Percentiles rank a stretch among this genome's conserved stretches.
phyloP scores from a whole-genome alignment of 2,797 vertebrate genomes.

The Sphenopsis melanotis region DNA sequence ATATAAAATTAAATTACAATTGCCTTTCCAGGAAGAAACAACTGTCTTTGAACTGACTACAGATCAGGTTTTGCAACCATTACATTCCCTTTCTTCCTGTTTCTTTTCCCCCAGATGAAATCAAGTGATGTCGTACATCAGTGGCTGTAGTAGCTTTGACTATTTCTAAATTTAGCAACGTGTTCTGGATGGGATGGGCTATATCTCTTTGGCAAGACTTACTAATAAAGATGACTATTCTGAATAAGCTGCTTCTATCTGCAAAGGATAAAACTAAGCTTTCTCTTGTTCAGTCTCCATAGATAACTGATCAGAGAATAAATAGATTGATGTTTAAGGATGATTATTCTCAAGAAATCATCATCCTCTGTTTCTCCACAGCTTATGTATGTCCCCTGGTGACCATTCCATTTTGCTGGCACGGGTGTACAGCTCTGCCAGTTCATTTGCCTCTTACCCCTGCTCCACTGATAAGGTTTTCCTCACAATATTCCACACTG shows the following conservation, averaged over 20 bases:
- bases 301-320: background rate
- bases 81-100: background rate
- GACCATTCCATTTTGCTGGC: background rate
- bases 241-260: background rate
- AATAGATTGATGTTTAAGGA: background rate
- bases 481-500: fast-evolving
- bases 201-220: background rate
- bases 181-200: background rate
- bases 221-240: background rate
- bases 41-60: background rate
- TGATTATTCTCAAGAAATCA: background rate
- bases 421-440: background rate
- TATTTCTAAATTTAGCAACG: background rate
- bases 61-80: background rate
- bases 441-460: background rate
- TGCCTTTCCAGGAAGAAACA: background rate
- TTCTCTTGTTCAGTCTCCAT: background rate
- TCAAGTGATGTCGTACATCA: background rate
- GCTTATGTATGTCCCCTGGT: background rate
- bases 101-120: background rate
- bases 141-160: background rate
- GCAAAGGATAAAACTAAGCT: background rate
- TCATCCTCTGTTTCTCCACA: background rate
- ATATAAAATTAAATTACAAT: background rate
- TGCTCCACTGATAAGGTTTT: background rate